Evolutionary conservation across 2,888 invertebrate species (phyloP).

Genomic region (Hyalella azteca): DNA sequence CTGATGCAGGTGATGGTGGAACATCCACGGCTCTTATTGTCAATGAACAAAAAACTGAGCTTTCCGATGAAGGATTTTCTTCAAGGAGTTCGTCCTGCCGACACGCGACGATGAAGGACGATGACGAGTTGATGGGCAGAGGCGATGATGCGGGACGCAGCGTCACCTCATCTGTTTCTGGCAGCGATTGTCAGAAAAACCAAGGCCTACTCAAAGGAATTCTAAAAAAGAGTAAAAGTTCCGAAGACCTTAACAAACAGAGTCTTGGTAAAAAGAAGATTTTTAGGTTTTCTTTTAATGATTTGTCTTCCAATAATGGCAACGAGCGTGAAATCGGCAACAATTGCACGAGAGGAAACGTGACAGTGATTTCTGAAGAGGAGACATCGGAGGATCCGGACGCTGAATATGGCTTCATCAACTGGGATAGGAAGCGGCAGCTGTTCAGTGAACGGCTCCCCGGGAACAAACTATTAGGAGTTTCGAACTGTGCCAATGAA

Average conservation of each 20-base stretch:
- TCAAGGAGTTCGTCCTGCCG: neutral
- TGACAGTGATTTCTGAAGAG: neutral
- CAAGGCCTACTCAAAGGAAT: constrained; percentile 18
- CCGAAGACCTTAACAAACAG: constrained; percentile 29
- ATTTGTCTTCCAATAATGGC: neutral
- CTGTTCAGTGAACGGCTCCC: neutral
- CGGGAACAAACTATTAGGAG: neutral
- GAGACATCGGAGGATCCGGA: neutral
- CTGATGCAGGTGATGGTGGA: neutral
- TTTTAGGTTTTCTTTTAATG: constrained; percentile 15
- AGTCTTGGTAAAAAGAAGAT: neutral
- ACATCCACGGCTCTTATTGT: too few species aligned
- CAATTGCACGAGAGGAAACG: neutral
- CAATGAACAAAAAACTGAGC: neutral
- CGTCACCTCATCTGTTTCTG: neutral
- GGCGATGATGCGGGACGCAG: neutral
- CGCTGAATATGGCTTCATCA: constrained; percentile 21
- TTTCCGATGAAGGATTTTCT: neutral
- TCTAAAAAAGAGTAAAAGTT: constrained; percentile 31
- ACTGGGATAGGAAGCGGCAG: constrained; percentile 11
- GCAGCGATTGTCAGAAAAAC: neutral
- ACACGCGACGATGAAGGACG: neutral
- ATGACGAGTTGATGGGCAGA: neutral
- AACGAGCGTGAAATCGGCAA: neutral
- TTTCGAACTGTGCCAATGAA: too few species aligned